Evolutionary conservation across 2,888 invertebrate genomes (phyloP), one percentile per base, ranked within the genome.

Genomic region (Tetropium fuscum): DNA sequence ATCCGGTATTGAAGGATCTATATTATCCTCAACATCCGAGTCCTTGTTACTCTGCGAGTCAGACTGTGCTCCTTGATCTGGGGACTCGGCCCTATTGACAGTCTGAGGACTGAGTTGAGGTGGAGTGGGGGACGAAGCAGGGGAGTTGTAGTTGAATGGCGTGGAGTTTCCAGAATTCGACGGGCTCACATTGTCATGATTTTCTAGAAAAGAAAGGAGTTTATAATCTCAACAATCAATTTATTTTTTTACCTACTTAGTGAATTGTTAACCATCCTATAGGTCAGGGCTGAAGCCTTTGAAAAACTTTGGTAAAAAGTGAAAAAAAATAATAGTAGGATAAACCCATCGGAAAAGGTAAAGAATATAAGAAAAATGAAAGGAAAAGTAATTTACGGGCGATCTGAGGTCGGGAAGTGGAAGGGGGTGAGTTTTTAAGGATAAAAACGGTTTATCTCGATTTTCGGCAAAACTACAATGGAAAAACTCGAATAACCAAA

Each of bases 1-100:
- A 78, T 94, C 92, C 1, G 94, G 94, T 71, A 92, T 89, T 53
- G 83, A 85, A 7, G 87, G 86, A 80, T 91, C 90, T 59, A 90
- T 81, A 57, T 79, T 77, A 56, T 85, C 84, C 8, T 81, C 80
- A 8, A 66, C 61, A 13, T 79, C 78, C 3, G 72, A 68, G 32
- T 78, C 76, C 36, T 76, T 70, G 11, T 65, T 59, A 56, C 74
- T 77, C 55, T 70, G 70, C 7, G 77, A 74, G 60, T 77, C 77
- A 0, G 76, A 74, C 3, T 59, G 60, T 2, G 16, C 44, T 19
- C 70, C 69, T 18, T 44, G 40, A 32, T 55, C 64, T 1, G 61
- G 60, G 2, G 60, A 57, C 15, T 51, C 51, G 0, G 10, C 11
- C 10, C 53, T 57, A 11, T 53, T n/a, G n/a, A 43, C 63, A 8